Conservation (phyloP, 2,888 invertebrate genomes). For the Volucella bombylans region DNA sequence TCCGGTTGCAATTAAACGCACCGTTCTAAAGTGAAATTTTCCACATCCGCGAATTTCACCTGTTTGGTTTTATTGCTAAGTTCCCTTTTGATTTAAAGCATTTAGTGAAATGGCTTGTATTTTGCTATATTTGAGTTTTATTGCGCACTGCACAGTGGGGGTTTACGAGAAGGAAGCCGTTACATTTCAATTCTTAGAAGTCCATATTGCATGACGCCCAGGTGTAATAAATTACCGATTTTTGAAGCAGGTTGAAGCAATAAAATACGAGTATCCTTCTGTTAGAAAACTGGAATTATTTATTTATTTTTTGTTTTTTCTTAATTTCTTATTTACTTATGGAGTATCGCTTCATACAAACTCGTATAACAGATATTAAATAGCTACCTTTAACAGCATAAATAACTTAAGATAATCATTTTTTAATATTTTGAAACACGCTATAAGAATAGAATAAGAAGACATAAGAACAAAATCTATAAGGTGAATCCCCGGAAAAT, state of each 20-base stretch:
- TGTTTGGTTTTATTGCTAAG: slow-evolving; percentile 22
- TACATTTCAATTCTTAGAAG: slow-evolving; percentile 6
- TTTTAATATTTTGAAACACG: no score
- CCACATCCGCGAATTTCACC: slow-evolving; percentile 1
- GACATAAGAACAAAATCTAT: no score
- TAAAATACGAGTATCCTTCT: slow-evolving; percentile 21
- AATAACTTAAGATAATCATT: no score
- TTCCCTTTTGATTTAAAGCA: slow-evolving; percentile 18
- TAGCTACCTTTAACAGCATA: no score
- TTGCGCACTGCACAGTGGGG: not conserved
- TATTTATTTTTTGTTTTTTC: slow-evolving; percentile 27
- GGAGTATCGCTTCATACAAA: no score
- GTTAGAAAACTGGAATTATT: slow-evolving; percentile 30
- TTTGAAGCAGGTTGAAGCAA: slow-evolving; percentile 9
- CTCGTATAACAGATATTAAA: no score
- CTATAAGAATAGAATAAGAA: no score
- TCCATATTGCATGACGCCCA: slow-evolving; percentile 36
- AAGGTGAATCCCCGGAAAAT: no score
- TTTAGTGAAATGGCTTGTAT: not conserved
- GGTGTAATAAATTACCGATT: slow-evolving; percentile 43
- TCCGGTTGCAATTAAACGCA: slow-evolving; percentile 46
- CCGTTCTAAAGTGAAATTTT: slow-evolving; percentile 14
- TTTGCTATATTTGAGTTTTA: not conserved
- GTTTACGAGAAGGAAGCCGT: not conserved
- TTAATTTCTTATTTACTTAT: no score